A percentile compares a stretch with the other conserved stretches of the same genome.
Conservation (phyloP, 1,140 invertebrate genomes). For the Diabrotica virgifera region DNA sequence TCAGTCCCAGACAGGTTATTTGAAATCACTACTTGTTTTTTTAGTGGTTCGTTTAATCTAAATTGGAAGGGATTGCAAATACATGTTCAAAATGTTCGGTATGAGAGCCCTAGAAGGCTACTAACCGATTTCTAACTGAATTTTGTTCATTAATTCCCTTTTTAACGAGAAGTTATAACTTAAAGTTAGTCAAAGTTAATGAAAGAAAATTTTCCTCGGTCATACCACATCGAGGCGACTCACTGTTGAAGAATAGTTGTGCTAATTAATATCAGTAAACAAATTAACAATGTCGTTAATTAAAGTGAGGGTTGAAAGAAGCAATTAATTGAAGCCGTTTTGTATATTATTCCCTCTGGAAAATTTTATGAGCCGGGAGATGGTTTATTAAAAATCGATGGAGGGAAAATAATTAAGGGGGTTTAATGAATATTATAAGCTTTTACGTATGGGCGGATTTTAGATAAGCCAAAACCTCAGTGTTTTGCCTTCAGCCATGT, state of each 20-base stretch:
- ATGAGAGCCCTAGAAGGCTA: neutral
- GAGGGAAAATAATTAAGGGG: slow-evolving; percentile 5
- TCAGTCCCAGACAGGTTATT: no score
- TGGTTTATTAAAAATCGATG: slow-evolving; percentile 17
- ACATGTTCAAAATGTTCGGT: no score
- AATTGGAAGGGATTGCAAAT: no score
- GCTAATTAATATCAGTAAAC: slow-evolving; percentile 18
- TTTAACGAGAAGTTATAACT: neutral
- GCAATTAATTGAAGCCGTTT: slow-evolving; percentile 16
- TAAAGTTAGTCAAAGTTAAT: neutral
- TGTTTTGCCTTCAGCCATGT: slow-evolving; percentile 36
- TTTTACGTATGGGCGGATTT: slow-evolving; percentile 14
- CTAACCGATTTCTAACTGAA: neutral
- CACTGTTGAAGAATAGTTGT: slow-evolving; percentile 11
- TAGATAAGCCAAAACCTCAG: slow-evolving; percentile 32
- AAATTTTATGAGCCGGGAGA: slow-evolving; percentile 5
- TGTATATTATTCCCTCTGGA: slow-evolving; percentile 11
- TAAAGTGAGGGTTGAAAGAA: slow-evolving; percentile 7
- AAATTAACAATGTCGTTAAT: slow-evolving; percentile 18
- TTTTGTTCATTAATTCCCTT: slow-evolving; percentile 1
- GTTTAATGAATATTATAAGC: slow-evolving; percentile 17
- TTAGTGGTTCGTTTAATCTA: no score
- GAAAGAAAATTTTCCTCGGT: neutral
- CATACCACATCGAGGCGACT: slow-evolving; percentile 3
- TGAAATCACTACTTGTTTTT: no score